Evolutionary conservation across 1,140 invertebrate species (phyloP).

Genomic region (Teleopsis dalmanni): DNA sequence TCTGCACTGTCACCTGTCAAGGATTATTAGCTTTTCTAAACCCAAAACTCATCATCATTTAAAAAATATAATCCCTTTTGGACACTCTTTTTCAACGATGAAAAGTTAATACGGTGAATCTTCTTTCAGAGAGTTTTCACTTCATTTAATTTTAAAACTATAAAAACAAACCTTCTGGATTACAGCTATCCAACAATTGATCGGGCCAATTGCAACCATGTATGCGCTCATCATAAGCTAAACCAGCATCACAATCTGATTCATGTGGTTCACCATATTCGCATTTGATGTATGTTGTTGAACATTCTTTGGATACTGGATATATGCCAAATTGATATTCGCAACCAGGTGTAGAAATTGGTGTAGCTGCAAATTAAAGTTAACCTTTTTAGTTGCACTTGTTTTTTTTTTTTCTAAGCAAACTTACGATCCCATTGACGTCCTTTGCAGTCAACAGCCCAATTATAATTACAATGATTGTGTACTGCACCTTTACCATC

Average conservation of each 20-base stretch:
- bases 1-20: too few species aligned
- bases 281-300: constrained; percentile 80
- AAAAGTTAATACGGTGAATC: too few species aligned
- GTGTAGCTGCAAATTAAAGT: constrained; percentile 53
- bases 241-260: constrained; percentile 72
- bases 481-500: constrained; percentile 81
- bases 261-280: constrained; percentile 70
- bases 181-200: constrained; percentile 73
- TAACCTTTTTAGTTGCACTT: background rate
- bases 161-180: constrained; percentile 65
- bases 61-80: too few species aligned
- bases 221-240: constrained; percentile 79
- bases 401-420: background rate
- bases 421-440: constrained; percentile 71
- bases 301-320: constrained; percentile 68
- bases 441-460: constrained; percentile 83
- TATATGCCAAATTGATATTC: constrained; percentile 86
- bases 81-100: too few species aligned
- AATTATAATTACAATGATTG: constrained; percentile 90
- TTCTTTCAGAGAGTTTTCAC: too few species aligned
- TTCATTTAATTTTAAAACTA: too few species aligned
- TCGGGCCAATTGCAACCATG: constrained; percentile 93
- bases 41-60: too few species aligned
- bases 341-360: constrained; percentile 70
- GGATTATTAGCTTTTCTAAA: too few species aligned